Base-by-base conservation (phyloP, 2,797 vertebrate genomes). In the Mergus octosetaceus region DNA sequence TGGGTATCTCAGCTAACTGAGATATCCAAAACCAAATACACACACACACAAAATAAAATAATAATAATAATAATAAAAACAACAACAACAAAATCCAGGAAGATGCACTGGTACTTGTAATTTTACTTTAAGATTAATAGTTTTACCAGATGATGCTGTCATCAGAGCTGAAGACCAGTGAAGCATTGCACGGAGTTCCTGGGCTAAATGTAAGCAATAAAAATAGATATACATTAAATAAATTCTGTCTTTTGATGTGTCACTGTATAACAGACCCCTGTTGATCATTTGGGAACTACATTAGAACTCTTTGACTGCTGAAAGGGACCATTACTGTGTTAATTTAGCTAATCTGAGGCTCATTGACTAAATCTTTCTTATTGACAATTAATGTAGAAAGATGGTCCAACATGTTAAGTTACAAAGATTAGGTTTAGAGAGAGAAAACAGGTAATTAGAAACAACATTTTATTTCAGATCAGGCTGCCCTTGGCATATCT, bases 121-220 rank as follows among this genome's bases (percentile, higher is more conserved):
- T 94, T 87, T 49, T 74, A 79, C 61, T 13, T 32, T 21, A 77
- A 93, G 78, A 83, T 60, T 39, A 87, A 85, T 43, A 83, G 69
- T 45, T 69, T 39, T 74, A 94, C 43, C 78, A 90, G 27, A 51
- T 90, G 68, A 80, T 65, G 36, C 32, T 92, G 66, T 89, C 92
- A 92, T 36, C 43, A 81, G 73, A 85, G 84, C n/a, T 68, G 79
- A 92, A 94, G 78, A 74, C 43, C 88, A 92, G 87, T 70, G 95
- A 95, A 96, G 90, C 69, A 51, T 96, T 94, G 94, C 78, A 32
- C 28, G 34, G 86, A 90, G 68, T 94, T 94, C 69, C 56, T 89
- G 76, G 54, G 25, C 78, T 77, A 70, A 94, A 68, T 51, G 14
- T 20, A 17, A 69, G 61, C 92, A 96, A 84, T 87, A 77, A 64